phyloP scores from a whole-genome alignment of 1,140 invertebrate genomes.

The Meloidogyne floridensis region DNA sequence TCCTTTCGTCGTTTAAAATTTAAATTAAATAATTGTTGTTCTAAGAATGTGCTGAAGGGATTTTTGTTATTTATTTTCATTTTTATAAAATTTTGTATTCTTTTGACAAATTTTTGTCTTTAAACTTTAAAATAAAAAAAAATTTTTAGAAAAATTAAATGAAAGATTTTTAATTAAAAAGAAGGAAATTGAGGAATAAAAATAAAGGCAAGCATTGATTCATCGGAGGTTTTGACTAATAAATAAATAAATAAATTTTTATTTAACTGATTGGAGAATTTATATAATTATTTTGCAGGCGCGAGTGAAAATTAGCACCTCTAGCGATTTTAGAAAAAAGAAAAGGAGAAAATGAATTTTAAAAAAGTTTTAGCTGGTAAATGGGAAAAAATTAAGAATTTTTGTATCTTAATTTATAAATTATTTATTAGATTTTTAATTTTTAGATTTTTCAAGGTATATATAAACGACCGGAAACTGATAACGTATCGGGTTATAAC shows the following conservation, averaged over 20 bases:
- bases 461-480: no score
- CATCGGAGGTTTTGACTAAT: neutral
- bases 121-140: no score
- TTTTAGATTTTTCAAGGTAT: no score
- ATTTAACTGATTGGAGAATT: neutral
- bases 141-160: no score
- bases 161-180: neutral
- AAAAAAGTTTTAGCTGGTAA: no score
- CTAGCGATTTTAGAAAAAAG: neutral
- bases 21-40: neutral
- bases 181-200: neutral
- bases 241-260: neutral
- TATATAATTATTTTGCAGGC: neutral
- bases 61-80: neutral
- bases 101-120: no score
- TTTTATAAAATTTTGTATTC: no score
- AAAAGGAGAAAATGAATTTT: neutral
- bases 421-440: no score
- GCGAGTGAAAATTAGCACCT: neutral
- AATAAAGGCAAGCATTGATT: no score
- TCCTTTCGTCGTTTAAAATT: neutral
- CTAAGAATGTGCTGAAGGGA: neutral
- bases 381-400: no score
- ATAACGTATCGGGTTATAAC: no score
- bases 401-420: no score